Evolutionary conservation across 2,797 vertebrate species (phyloP).

Genomic region (Eulemur rubriventer): DNA sequence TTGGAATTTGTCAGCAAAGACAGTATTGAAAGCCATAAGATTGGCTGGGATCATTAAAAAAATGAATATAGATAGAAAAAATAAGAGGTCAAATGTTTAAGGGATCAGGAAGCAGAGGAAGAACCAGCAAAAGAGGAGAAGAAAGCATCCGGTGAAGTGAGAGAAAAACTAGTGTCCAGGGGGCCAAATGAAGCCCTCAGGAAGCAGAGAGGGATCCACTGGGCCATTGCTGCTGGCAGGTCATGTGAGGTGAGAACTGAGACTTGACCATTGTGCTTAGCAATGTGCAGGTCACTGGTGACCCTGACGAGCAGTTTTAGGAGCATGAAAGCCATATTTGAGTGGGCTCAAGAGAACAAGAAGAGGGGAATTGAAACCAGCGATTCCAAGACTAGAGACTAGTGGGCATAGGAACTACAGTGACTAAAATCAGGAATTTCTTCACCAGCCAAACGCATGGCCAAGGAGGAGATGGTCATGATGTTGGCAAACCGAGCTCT

Average conservation of each 20-base stretch:
- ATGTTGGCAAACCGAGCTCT: background rate
- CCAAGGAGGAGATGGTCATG: background rate
- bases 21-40: background rate
- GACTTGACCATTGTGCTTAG: background rate
- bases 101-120: background rate
- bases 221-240: background rate
- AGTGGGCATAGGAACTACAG: background rate
- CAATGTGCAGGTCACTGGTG: background rate
- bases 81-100: background rate
- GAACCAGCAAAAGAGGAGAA: background rate
- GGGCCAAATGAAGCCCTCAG: background rate
- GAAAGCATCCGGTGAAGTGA: background rate
- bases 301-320: background rate
- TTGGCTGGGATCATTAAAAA: background rate
- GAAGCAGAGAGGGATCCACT: background rate
- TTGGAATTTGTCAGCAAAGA: slow-evolving; percentile 4
- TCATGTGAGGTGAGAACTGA: background rate
- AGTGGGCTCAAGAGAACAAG: background rate
- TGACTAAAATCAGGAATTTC: background rate
- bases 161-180: background rate
- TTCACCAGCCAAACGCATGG: background rate
- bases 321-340: background rate
- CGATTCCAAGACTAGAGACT: background rate
- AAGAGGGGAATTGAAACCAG: background rate
- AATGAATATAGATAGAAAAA: background rate